phyloP scores from a whole-genome alignment of 2,888 invertebrate species.

The Torymus tubicola region DNA sequence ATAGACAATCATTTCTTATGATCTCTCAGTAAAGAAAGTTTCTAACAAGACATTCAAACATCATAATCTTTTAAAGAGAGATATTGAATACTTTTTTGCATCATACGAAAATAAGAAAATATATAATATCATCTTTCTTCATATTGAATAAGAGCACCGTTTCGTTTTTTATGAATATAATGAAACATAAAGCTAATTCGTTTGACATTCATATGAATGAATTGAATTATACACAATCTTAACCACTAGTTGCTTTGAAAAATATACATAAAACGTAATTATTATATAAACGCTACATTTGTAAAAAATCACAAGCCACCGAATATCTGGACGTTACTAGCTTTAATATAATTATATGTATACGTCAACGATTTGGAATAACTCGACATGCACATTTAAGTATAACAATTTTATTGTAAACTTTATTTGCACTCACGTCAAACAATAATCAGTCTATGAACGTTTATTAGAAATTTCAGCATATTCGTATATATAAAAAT shows the following conservation, averaged over 20 bases:
- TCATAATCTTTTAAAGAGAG: no score
- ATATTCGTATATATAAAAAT: neutral
- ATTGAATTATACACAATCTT: neutral
- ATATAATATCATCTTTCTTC: no score
- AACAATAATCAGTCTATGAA: slow-evolving; percentile 18
- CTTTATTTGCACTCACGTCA: neutral
- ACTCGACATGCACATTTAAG: no score
- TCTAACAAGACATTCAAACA: no score
- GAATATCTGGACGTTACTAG: neutral
- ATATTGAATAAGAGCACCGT: no score
- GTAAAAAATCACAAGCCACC: neutral
- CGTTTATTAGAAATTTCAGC: neutral
- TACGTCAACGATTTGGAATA: neutral
- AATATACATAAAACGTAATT: neutral
- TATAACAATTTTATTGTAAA: neutral
- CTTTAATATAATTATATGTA: neutral
- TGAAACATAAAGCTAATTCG: neutral
- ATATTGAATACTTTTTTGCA: no score
- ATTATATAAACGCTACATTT: neutral
- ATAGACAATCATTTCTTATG: no score
- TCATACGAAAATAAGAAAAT: neutral
- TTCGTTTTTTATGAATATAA: neutral
- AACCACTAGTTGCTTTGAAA: neutral
- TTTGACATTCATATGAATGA: neutral
- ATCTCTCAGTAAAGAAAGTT: no score